Evolutionary conservation across 2,888 invertebrate species (phyloP), one percentile per base, ranked within the genome.

Genomic region (Oscheius sp.): DNA sequence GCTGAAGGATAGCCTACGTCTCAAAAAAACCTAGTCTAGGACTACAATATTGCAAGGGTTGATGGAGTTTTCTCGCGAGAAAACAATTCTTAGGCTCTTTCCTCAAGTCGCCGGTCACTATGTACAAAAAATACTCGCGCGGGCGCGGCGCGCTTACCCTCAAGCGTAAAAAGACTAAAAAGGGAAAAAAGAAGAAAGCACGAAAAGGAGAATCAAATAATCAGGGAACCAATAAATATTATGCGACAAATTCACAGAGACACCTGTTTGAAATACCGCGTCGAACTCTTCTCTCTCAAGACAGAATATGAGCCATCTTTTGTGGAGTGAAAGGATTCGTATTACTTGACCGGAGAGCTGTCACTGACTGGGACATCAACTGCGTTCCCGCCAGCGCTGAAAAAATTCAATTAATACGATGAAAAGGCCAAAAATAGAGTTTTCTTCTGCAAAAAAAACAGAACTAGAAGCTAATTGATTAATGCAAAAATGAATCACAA

Each of bases 121-220:
- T 64, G 33, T 64, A 50, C 48, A 64, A 48, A 17, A 39, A 55
- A 17, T 29, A 34, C 57, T 20, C 34, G n/a, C 5, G 20, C 33
- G n/a, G 20, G 4, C 23, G 20, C n/a, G 29, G 52, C 52, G 52
- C 52, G 25, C n/a, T n/a, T 52, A 52, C 52, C 58, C 58, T 42
- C 58, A 39, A 39, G 34, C 34, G 37, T 27, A 42, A 20, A 61
- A n/a, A 42, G 25, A 58, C 15, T 25, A 10, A 50, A 20, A 55
- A 33, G 34, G 29, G 23, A 23, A 39, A 8, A 37, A 20, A 12
- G 27, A 42, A 20, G 66, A 66, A 66, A 66, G 66, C 66, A 66
- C 66, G 66, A 55, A 17, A 34, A 55, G 31, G 66, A 66, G 66
- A 66, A 66, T 66, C 66, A 65, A 63, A 46, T 20, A 25, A 29